A percentile compares a stretch with the other conserved stretches of the same genome.
These are phyloP conservation scores for Drosophila orena DNA, from an alignment of 1,140 invertebrate species.

Conservation along the genomic window DNA sequence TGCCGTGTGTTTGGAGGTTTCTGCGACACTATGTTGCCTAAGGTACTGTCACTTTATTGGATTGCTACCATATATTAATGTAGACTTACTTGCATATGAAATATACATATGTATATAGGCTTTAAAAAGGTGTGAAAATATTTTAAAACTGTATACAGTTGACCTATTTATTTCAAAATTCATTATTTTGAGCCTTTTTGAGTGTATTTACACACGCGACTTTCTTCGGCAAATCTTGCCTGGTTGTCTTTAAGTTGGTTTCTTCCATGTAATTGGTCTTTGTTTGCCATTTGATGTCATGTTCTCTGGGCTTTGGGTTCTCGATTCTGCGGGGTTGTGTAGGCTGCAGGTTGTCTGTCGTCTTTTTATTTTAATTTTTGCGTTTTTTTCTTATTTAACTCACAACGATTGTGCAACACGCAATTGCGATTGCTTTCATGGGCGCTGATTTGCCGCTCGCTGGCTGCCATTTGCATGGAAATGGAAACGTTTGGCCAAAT, in stretches of 20 bases:
- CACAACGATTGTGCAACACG: conserved; percentile 78
- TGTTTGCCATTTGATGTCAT: conserved; percentile 81
- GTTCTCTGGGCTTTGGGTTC: conserved; percentile 63
- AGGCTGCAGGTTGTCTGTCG: conserved; percentile 61
- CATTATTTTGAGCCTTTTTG: neutral
- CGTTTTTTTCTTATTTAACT: neutral
- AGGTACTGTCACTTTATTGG: neutral
- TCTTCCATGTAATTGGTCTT: conserved; percentile 75
- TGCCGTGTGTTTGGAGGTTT: conserved; percentile 32
- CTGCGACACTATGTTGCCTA: conserved; percentile 7
- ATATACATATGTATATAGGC: too few relatives aligned
- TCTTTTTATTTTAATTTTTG: conserved; percentile 22
- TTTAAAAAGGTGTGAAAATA: too few relatives aligned
- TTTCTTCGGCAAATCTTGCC: neutral
- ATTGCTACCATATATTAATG: too few relatives aligned
- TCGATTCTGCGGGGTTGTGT: conserved; percentile 52
- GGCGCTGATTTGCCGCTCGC: conserved; percentile 62
- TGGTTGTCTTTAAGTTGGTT: conserved; percentile 29
- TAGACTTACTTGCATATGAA: too few relatives aligned
- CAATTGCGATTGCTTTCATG: conserved; percentile 74
- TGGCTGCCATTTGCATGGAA: conserved; percentile 71
- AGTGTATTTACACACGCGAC: conserved; percentile 12
- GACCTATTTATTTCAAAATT: neutral
- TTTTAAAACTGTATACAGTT: neutral
- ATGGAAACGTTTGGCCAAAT: conserved; percentile 65